Percentiles rank a stretch among this genome's conserved stretches.
phyloP scores from a whole-genome alignment of 2,797 vertebrate genomes.

The Neomorphus geoffroyi region DNA sequence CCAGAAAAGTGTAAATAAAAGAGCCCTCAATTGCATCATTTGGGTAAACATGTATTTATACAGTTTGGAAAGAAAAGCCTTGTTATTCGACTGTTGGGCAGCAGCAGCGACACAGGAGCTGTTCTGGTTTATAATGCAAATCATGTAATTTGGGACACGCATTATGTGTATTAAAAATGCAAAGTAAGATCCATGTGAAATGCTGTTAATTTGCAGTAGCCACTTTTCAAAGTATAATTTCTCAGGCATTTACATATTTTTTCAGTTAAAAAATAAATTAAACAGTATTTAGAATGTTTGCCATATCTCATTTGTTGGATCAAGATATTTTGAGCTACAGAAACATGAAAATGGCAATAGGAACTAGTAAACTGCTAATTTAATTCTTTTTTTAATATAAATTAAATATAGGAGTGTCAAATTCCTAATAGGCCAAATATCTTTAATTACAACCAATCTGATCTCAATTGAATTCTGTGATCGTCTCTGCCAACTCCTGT shows the following conservation, averaged over 20 bases:
- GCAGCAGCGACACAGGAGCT: constrained; percentile 54
- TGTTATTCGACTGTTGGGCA: constrained; percentile 58
- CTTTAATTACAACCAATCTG: constrained; percentile 8
- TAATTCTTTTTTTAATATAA: neutral
- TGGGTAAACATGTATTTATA: constrained; percentile 66
- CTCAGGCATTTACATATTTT: constrained; percentile 64
- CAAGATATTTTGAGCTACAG: constrained; percentile 20
- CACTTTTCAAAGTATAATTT: constrained; percentile 71
- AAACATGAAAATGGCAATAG: constrained; percentile 7
- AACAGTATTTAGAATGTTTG: constrained; percentile 49
- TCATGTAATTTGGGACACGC: constrained; percentile 68
- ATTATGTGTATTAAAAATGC: constrained; percentile 73
- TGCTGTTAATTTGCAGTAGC: constrained; percentile 65
- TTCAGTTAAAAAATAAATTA: constrained; percentile 31
- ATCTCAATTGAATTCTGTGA: neutral
- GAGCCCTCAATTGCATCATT: constrained; percentile 31
- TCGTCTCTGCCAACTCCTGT: neutral
- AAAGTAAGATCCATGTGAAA: constrained; percentile 68
- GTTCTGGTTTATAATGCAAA: constrained; percentile 72
- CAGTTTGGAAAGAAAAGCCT: constrained; percentile 63
- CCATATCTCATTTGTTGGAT: constrained; percentile 21
- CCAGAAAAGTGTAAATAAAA: constrained; percentile 28
- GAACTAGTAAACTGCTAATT: constrained; percentile 21
- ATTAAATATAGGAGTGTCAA: neutral
- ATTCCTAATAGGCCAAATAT: neutral